Percentiles rank a stretch among this genome's conserved stretches.
Conservation (phyloP, 2,888 invertebrate species). For the Machimus rusticus region DNA sequence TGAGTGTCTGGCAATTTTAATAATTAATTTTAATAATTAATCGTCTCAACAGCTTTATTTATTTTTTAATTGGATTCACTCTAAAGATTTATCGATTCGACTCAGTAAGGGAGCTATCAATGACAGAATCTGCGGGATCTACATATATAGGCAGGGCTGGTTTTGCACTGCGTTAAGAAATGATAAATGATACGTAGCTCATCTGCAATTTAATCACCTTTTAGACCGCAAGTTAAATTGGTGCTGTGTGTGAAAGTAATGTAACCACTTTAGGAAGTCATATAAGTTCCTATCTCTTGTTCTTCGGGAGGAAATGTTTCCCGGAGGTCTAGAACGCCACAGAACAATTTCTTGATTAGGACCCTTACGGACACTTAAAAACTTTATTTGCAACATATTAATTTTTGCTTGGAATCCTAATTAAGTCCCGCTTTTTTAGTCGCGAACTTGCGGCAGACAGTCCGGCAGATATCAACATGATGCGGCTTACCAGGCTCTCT, state of each 20-base stretch:
- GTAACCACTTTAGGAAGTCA: background rate
- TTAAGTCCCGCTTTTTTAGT: background rate
- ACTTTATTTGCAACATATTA: background rate
- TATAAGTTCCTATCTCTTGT: background rate
- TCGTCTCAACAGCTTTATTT: background rate
- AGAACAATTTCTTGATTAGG: background rate
- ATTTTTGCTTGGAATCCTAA: background rate
- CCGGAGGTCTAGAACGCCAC: background rate
- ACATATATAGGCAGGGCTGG: background rate
- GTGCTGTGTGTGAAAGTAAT: conserved; percentile 6
- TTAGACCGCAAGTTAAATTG: conserved; percentile 21
- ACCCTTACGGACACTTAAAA: background rate
- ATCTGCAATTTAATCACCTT: conserved; percentile 31
- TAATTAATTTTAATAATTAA: conserved; percentile 33
- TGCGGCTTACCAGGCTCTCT: background rate
- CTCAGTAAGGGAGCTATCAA: background rate
- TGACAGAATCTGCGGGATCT: background rate
- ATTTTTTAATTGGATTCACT: conserved; percentile 11
- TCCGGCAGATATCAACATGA: background rate
- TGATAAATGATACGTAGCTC: background rate
- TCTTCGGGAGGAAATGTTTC: background rate
- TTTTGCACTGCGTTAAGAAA: background rate
- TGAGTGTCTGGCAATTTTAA: conserved; percentile 32
- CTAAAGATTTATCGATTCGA: conserved; percentile 1
- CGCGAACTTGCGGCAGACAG: background rate